These are phyloP conservation scores for Eilema griseolum DNA, from an alignment of 2,888 invertebrate species.

Conservation along the genomic window DNA sequence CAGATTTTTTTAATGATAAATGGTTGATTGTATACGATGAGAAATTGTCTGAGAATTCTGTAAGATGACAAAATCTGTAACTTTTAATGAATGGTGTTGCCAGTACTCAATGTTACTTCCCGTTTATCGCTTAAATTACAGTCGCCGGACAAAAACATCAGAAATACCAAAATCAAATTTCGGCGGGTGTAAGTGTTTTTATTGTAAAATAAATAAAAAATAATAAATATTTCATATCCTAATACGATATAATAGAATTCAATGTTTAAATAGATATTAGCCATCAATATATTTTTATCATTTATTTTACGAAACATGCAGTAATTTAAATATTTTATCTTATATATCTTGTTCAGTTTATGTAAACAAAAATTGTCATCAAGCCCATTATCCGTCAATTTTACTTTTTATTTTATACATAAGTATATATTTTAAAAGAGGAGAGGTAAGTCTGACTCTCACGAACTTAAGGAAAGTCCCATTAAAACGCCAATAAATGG, in stretches of 20 bases:
- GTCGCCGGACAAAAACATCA: neutral
- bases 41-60: constrained; percentile 31
- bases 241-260: too few relatives aligned
- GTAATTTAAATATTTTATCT: too few relatives aligned
- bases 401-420: too few relatives aligned
- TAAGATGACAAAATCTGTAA: constrained; percentile 25
- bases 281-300: too few relatives aligned
- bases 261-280: too few relatives aligned
- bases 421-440: neutral
- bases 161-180: neutral
- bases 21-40: constrained; percentile 29
- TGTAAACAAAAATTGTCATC: too few relatives aligned
- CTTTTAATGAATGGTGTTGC: constrained; percentile 11
- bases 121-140: neutral
- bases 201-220: too few relatives aligned
- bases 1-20: constrained; percentile 32
- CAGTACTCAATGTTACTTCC: neutral
- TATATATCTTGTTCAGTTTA: too few relatives aligned
- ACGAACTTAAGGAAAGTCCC: neutral
- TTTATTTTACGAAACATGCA: too few relatives aligned
- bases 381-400: too few relatives aligned
- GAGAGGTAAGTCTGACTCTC: neutral
- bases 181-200: neutral
- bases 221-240: too few relatives aligned
- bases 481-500: neutral